Conservation (phyloP, 2,113 vertebrate species). For the Panurus biarmicus region DNA sequence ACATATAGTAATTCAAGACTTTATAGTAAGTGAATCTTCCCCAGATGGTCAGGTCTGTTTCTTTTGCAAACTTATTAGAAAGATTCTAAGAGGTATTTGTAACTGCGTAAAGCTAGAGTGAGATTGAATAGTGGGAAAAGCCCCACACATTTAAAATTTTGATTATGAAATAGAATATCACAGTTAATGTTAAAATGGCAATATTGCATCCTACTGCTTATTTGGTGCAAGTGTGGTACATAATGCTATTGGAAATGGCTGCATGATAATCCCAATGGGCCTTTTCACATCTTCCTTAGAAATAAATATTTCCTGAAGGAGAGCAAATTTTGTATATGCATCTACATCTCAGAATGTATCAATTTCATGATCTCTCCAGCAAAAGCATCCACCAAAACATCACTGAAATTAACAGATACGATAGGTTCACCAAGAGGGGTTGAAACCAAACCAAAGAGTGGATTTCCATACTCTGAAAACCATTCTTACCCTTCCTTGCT, state of each 20-base stretch:
- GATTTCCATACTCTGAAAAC: background rate
- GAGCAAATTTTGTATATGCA: background rate
- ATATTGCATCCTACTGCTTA: background rate
- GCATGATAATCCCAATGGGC: background rate
- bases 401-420: background rate
- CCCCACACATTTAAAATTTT: background rate
- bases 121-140: background rate
- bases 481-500: background rate
- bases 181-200: background rate
- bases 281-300: background rate
- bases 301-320: background rate
- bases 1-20: background rate
- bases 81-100: background rate
- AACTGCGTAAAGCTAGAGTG: background rate
- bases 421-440: background rate
- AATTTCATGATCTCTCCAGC: background rate
- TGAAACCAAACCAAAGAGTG: background rate
- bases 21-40: background rate
- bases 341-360: background rate
- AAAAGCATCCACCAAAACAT: background rate
- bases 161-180: background rate
- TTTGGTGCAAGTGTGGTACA: background rate
- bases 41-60: background rate
- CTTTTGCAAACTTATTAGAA: background rate
- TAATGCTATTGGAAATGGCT: background rate